A percentile compares a stretch with the other conserved stretches of the same genome.
phyloP scores from a whole-genome alignment of 2,888 invertebrate species.

The Anorthoa munda region DNA sequence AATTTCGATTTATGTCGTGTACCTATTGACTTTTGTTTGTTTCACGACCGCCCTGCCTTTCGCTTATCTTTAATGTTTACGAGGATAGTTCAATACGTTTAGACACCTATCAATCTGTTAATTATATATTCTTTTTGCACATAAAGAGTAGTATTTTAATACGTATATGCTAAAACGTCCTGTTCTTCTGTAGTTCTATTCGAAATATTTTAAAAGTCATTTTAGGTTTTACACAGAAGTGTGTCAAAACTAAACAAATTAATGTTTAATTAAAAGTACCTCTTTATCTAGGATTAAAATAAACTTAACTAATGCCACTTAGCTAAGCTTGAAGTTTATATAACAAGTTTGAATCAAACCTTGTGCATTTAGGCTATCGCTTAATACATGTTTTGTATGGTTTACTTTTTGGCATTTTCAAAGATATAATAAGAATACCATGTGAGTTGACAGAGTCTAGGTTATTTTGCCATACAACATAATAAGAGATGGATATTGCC shows the following conservation, averaged over 20 bases:
- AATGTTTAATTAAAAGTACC: background rate
- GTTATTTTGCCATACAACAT: background rate
- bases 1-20: conserved; percentile 72
- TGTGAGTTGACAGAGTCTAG: background rate
- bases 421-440: conserved; percentile 6
- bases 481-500: background rate
- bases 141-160: background rate
- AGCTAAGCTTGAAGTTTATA: background rate
- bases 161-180: background rate
- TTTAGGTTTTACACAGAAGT: background rate
- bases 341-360: conserved; percentile 21
- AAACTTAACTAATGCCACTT: background rate
- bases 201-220: background rate
- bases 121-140: conserved; percentile 2
- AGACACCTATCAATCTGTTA: conserved; percentile 18
- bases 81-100: conserved; percentile 27
- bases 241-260: background rate
- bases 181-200: background rate
- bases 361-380: conserved; percentile 1
- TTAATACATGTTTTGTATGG: conserved; percentile 9
- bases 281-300: background rate
- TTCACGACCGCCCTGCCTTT: conserved; percentile 62
- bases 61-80: conserved; percentile 53
- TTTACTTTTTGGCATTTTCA: conserved; percentile 20
- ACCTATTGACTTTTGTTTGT: conserved; percentile 65